Base-by-base conservation (phyloP, 2,888 invertebrate species). In the Thumatha senex region DNA sequence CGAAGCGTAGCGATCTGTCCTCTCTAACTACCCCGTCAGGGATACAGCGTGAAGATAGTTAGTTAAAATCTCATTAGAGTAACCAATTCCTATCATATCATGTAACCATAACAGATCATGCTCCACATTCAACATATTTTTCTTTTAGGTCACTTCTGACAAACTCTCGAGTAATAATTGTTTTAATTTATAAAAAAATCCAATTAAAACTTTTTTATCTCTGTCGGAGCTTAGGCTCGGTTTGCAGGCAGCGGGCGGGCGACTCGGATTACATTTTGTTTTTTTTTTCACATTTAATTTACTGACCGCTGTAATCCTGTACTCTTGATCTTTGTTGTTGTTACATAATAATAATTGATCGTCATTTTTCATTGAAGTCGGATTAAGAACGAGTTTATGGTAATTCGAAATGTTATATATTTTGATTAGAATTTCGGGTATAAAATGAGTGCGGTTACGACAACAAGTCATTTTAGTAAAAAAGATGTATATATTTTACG, bases 201-300 rank as follows among this genome's bases (percentile, higher is more conserved):
- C 81, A 86, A 84, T 86, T 83, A 85, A 87, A 86, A 84, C 76
- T 85, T 86, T 82, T 80, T 81, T 83, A 80, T 84, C 83, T 82
- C 76, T 78, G 72, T 71, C 67, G 69, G 69, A 77, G 83, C 82
- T 85, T 80, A 79, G 74, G 72, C 74, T 73, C 68, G 74, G 78
- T 75, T 75, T 74, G 75, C 68, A 72, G 73, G 61, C 66, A 60
- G 69, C 60, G 57, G 40, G 63, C 56, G 68, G 67, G 66, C 53
- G 58, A 58, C 66, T 68, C 67, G 70, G 65, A 72, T 72, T 74
- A 69, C 56, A 64, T 64, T 70, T 67, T 67, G 63, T 67, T 70
- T 58, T 60, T 61, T 63, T 67, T 70, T 70, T 65, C 52, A 58
- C 61, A 61, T 70, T 71, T 65, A 65, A 67, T 68, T 68, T 69